Evolutionary conservation across 2,113 vertebrate genomes (phyloP), one percentile per base, ranked within the genome.

Genomic region (Sapajus apella): DNA sequence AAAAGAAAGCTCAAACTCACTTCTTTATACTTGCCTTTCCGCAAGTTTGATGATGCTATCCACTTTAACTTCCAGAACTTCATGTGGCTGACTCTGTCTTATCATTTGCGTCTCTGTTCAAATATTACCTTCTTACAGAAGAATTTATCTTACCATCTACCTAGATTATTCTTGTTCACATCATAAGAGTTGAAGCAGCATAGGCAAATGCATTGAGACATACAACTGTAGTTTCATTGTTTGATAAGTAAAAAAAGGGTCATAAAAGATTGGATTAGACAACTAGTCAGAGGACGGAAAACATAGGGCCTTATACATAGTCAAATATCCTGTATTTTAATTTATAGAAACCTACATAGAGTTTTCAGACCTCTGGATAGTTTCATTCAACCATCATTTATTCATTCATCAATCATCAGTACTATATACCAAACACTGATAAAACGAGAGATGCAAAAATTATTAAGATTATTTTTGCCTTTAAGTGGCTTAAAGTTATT

Each of bases 311-410:
- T 88, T 66, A 70, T 30, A 87, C 7, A 5, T 32, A 79, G 23
- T 25, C 52, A 79, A 72, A 58, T 80, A 68, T 35, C 11, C 66
- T 75, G 1, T 21, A 50, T 43, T 94, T 90, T 77, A 37, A 80
- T 87, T 25, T 75, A 27, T 18, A 47, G 23, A 14, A 61, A 12
- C 0, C 17, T 82, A 56, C 4, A 2, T 20, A 8, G 37, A 21
- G 0, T 45, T 64, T 72, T 90, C 23, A 90, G 43, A 61, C 4
- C 32, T 86, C 27, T 30, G 1, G 12, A 58, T 10, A 50, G 3
- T 76, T 91, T 87, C 47, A 89, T 91, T 77, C 18, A 90, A 14
- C 13, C 50, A 87, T 80, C 18, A 80, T 96, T 83, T 83, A 83
- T 82, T 93, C 37, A 86, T 82, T 86, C 35, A 73, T 82, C 7